A percentile compares a stretch with the other conserved stretches of the same genome.
These are phyloP conservation scores for Rhynchonema sp. DNA, from an alignment of 2,888 invertebrate species.

Conservation along the genomic window DNA sequence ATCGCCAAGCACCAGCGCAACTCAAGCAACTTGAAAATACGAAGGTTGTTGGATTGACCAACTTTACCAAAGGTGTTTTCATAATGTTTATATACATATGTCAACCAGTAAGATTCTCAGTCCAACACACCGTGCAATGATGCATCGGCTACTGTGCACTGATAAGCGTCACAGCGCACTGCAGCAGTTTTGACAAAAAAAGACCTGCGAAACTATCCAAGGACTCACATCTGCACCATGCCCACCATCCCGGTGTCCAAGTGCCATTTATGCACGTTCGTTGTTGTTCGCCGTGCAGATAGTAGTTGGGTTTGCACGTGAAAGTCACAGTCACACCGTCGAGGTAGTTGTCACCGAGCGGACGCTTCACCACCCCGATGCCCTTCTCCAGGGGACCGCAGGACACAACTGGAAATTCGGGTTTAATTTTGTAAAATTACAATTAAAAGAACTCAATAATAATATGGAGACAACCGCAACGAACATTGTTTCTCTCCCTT, in stretches of 20 bases:
- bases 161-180: too few relatives aligned
- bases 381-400: slow-evolving; percentile 17
- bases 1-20: too few relatives aligned
- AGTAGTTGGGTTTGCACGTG: slow-evolving; percentile 18
- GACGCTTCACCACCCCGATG: slow-evolving; percentile 14
- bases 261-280: slow-evolving; percentile 16
- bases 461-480: background rate
- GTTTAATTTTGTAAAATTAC: background rate
- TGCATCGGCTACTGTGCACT: too few relatives aligned
- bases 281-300: slow-evolving; percentile 14
- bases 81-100: too few relatives aligned
- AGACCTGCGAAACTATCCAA: too few relatives aligned
- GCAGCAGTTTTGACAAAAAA: too few relatives aligned
- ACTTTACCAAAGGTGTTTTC: too few relatives aligned
- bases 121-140: too few relatives aligned
- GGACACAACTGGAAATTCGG: slow-evolving; percentile 4
- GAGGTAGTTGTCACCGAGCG: slow-evolving; percentile 17
- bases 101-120: too few relatives aligned
- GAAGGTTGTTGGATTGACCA: too few relatives aligned
- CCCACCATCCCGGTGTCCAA: slow-evolving; percentile 20
- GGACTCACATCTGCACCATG: slow-evolving; percentile 17
- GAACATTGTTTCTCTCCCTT: slow-evolving; percentile 4
- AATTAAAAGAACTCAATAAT: background rate
- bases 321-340: slow-evolving; percentile 17
- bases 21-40: too few relatives aligned